Evolutionary conservation across 2,113 vertebrate genomes (phyloP).

Genomic region (Prietella phreatophila): DNA sequence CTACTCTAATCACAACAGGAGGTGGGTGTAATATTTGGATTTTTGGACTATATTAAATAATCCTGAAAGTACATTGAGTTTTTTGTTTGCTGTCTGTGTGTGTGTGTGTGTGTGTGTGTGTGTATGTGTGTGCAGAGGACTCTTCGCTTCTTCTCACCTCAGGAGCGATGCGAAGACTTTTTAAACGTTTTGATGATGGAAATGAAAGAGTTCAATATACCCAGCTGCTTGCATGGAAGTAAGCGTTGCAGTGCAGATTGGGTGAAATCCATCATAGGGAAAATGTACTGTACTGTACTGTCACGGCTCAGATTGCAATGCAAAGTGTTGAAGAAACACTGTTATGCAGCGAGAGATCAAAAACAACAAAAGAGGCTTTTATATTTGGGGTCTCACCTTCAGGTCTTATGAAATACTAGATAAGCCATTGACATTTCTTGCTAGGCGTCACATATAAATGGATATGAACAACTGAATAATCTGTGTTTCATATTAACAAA

Average conservation of each 20-base stretch:
- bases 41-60: not conserved
- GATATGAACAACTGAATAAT: not conserved
- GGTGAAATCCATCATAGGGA: not conserved
- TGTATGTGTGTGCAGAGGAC: not conserved
- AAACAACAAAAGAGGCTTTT: not conserved
- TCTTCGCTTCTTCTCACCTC: not conserved
- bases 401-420: not conserved
- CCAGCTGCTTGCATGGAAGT: not conserved
- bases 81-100: not conserved
- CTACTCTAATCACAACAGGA: not conserved
- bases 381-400: not conserved
- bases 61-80: not conserved
- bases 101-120: too few species aligned
- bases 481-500: not conserved
- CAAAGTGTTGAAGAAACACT: not conserved
- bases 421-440: not conserved
- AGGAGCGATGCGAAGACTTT: not conserved
- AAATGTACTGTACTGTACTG: constrained; percentile 4
- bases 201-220: not conserved
- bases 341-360: not conserved
- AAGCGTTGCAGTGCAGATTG: constrained; percentile 16
- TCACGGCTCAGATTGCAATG: not conserved
- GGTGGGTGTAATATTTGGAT: not conserved
- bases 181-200: not conserved
- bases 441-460: not conserved